Evolutionary conservation across 2,888 invertebrate genomes (phyloP).

Genomic region (Pammene fasciana): DNA sequence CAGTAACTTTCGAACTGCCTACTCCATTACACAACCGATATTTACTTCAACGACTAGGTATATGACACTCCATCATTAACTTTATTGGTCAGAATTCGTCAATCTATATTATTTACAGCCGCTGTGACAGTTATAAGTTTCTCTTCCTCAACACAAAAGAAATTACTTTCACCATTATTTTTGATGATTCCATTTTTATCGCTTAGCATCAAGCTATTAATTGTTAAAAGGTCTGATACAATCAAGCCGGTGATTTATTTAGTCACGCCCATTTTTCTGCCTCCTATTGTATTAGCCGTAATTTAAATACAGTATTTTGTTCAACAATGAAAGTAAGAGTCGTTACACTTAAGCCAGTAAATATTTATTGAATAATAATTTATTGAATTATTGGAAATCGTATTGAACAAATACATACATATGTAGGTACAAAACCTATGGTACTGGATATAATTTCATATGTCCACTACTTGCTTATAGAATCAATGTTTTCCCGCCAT

Average conservation of each 20-base stretch:
- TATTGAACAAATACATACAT: too few relatives aligned
- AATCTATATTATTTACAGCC: slow-evolving; percentile 44
- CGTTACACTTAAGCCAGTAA: background rate
- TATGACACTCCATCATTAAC: slow-evolving; percentile 40
- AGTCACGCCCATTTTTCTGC: slow-evolving; percentile 41
- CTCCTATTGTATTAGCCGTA: slow-evolving; percentile 29
- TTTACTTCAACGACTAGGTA: slow-evolving; percentile 37
- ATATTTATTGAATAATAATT: too few relatives aligned
- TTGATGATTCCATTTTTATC: slow-evolving; percentile 46
- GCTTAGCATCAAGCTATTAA: slow-evolving; percentile 47
- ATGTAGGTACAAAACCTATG: too few relatives aligned
- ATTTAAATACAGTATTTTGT: slow-evolving; percentile 19
- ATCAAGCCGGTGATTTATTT: slow-evolving; percentile 47
- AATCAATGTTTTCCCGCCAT: too few relatives aligned
- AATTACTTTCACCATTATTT: slow-evolving; percentile 50
- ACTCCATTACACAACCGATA: slow-evolving; percentile 43
- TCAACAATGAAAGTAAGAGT: slow-evolving; percentile 14
- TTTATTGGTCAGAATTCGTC: slow-evolving; percentile 42
- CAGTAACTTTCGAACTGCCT: slow-evolving; percentile 33
- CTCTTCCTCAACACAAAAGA: slow-evolving; percentile 43
- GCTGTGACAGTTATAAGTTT: slow-evolving; percentile 45
- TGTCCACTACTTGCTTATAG: too few relatives aligned
- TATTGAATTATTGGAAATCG: too few relatives aligned
- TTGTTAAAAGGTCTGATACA: slow-evolving; percentile 49
- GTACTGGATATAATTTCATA: too few relatives aligned